These are phyloP conservation scores for Tillus elongatus DNA, from an alignment of 2,888 invertebrate species.

Conservation along the genomic window DNA sequence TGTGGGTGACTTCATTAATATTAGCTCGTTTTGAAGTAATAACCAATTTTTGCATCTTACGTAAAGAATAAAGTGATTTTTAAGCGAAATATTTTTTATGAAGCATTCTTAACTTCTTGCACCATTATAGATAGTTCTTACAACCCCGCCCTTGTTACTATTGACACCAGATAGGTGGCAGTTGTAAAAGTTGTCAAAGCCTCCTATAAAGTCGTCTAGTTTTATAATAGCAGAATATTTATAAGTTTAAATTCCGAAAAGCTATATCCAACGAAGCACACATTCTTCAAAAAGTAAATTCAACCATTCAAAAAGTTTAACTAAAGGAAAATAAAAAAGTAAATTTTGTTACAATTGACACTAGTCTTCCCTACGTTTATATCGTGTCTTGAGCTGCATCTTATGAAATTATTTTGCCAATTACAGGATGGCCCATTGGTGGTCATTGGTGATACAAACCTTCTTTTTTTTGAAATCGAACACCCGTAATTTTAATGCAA, in stretches of 20 bases:
- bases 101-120: constrained; percentile 2
- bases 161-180: constrained; percentile 3
- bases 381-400: too few relatives aligned
- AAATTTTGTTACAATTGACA: constrained; percentile 2
- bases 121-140: not conserved
- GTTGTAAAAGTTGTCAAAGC: constrained; percentile 2
- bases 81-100: constrained; percentile 1
- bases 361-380: constrained; percentile 4
- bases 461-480: too few relatives aligned
- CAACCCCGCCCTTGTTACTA: constrained; percentile 2
- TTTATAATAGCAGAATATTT: not conserved
- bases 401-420: too few relatives aligned
- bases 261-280: not conserved
- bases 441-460: too few relatives aligned
- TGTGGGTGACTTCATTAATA: too few relatives aligned
- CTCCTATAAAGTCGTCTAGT: constrained; percentile 1
- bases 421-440: too few relatives aligned
- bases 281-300: not conserved
- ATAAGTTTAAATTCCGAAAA: constrained; percentile 3
- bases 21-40: too few relatives aligned
- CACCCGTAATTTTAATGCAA: too few relatives aligned
- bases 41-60: not conserved
- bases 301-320: constrained; percentile 2
- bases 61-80: not conserved
- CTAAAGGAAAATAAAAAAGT: not conserved